These are phyloP conservation scores for Phrynocephalus guinanensis DNA, from an alignment of 2,797 vertebrate species.

Conservation along the genomic window DNA sequence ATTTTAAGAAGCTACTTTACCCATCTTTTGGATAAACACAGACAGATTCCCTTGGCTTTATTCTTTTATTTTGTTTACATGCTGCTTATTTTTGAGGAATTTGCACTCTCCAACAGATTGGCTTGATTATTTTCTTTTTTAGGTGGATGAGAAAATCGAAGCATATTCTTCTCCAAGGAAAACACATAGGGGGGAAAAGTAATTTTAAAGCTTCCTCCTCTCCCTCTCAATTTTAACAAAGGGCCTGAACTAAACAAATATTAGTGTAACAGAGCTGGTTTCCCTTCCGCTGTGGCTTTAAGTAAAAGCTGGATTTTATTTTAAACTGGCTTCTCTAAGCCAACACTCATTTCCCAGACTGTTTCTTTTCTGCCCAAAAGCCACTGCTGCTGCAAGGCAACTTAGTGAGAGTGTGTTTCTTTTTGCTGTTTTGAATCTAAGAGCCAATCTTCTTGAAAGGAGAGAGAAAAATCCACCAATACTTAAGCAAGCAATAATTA, in stretches of 20 bases:
- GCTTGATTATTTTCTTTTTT: conserved; percentile 27
- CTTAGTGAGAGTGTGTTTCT: conserved; percentile 28
- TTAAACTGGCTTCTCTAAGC: conserved; percentile 2
- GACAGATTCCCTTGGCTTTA: background rate
- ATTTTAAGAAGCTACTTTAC: background rate
- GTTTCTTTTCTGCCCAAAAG: conserved; percentile 45
- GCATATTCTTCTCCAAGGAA: conserved; percentile 1
- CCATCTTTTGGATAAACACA: background rate
- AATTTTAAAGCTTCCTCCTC: conserved; percentile 15
- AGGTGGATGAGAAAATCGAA: background rate
- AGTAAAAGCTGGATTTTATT: conserved; percentile 46
- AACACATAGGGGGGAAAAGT: conserved; percentile 1
- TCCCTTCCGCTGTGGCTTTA: conserved; percentile 40
- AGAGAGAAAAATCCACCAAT: conserved; percentile 16
- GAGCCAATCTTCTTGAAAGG: conserved; percentile 25
- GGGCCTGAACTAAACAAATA: conserved; percentile 29
- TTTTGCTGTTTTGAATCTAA: background rate
- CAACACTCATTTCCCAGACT: conserved; percentile 24
- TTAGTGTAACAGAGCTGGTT: conserved; percentile 23
- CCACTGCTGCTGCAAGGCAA: conserved; percentile 41
- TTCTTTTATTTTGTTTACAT: conserved; percentile 18
- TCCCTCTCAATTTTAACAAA: conserved; percentile 17
- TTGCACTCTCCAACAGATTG: conserved; percentile 13
- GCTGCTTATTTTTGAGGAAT: conserved; percentile 12
- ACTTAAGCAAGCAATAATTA: conserved; percentile 37